Evolutionary conservation across 1,140 invertebrate genomes (phyloP).

Genomic region (Colletes latitarsis): DNA sequence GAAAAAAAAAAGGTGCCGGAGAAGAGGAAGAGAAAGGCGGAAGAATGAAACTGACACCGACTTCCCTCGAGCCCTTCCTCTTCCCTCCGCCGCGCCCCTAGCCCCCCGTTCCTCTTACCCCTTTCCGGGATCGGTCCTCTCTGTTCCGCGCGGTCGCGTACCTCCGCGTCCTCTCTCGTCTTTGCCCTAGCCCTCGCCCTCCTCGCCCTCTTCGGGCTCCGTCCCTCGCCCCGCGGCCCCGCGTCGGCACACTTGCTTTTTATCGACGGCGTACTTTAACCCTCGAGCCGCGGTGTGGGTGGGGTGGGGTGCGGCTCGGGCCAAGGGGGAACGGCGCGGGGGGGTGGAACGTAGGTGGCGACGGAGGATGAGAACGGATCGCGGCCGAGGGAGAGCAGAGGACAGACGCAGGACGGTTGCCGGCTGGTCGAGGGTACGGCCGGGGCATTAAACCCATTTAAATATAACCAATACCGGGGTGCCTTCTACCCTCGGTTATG

Average conservation of each 20-base stretch:
- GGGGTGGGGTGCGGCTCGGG: conserved; percentile 9
- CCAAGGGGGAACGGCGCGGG: background rate
- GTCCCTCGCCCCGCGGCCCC: conserved; percentile 28
- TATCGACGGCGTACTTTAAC: conserved; percentile 68
- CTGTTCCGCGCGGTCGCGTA: conserved; percentile 16
- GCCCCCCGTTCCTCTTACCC: conserved; percentile 20
- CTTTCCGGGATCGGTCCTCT: conserved; percentile 19
- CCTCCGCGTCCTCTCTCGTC: background rate
- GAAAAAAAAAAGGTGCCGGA: conserved; percentile 37
- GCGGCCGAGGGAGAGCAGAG: conserved; percentile 36
- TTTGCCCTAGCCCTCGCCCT: conserved; percentile 20
- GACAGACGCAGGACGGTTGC: conserved; percentile 50
- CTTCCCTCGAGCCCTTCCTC: conserved; percentile 46
- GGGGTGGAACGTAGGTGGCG: conserved; percentile 20
- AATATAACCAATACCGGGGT: conserved; percentile 72
- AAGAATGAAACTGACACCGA: conserved; percentile 61
- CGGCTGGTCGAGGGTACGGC: conserved; percentile 58
- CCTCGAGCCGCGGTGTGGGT: conserved; percentile 48
- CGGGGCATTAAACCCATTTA: conserved; percentile 75
- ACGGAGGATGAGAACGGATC: conserved; percentile 46
- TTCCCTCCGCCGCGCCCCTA: background rate
- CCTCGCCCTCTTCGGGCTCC: background rate
- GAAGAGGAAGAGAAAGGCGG: conserved; percentile 42
- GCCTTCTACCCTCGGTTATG: conserved; percentile 67
- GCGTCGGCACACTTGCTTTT: conserved; percentile 64